Percentiles rank a stretch among this genome's conserved stretches.
Conservation (phyloP, 2,797 vertebrate genomes). For the Phataginus tricuspis region DNA sequence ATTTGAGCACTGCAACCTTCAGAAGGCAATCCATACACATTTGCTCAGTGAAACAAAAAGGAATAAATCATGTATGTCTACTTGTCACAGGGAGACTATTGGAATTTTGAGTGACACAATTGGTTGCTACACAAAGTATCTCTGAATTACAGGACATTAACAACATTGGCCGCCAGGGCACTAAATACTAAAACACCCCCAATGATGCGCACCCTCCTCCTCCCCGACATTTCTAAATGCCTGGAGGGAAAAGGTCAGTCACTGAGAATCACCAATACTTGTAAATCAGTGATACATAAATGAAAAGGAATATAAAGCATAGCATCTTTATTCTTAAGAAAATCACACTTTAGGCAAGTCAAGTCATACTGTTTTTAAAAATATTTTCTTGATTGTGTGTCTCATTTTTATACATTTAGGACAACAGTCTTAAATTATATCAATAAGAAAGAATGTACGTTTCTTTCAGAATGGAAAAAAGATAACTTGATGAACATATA, state of each 20-base stretch:
- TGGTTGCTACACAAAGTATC: neutral
- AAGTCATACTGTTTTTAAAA: neutral
- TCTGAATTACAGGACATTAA: neutral
- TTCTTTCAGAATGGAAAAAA: neutral
- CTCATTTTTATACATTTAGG: constrained; percentile 16
- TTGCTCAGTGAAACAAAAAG: constrained; percentile 2
- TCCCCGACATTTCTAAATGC: neutral
- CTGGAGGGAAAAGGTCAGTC: neutral
- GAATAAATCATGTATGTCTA: neutral
- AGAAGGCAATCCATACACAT: neutral
- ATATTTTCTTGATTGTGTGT: neutral
- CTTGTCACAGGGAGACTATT: neutral
- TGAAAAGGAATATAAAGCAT: neutral
- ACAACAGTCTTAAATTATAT: neutral
- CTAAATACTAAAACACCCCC: neutral
- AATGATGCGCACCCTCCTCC: neutral
- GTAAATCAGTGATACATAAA: neutral
- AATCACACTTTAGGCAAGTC: neutral
- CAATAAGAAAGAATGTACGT: neutral
- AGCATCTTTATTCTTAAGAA: neutral
- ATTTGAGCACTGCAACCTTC: neutral
- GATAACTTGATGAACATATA: neutral
- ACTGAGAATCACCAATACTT: neutral
- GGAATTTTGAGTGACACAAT: neutral
- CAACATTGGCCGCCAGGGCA: neutral